A percentile compares a stretch with the other conserved stretches of the same genome.
phyloP scores from a whole-genome alignment of 1,140 invertebrate species.

The Orchesella cincta region DNA sequence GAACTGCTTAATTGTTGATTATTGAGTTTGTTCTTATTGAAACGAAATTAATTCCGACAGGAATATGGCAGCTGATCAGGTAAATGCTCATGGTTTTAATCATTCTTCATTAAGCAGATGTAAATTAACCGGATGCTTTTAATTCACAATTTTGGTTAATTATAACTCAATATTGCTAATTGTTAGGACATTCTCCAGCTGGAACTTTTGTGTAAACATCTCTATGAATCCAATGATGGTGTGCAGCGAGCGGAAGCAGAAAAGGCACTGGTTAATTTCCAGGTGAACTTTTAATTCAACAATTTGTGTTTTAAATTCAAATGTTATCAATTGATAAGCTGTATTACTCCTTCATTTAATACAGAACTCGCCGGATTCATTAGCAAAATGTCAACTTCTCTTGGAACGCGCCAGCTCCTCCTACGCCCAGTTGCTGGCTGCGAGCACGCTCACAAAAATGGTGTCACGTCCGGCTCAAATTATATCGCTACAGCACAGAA shows the following conservation, averaged over 20 bases:
- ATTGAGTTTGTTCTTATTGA: too few species aligned
- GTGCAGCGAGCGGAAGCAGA: conserved; percentile 83
- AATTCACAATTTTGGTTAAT: too few species aligned
- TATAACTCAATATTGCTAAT: not conserved
- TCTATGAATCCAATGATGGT: conserved; percentile 91
- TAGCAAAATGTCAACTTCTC: conserved; percentile 92
- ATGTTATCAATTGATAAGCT: conserved; percentile 49
- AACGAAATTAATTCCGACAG: too few species aligned
- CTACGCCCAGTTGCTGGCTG: conserved; percentile 91
- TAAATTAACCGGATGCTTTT: too few species aligned
- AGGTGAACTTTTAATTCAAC: too few species aligned
- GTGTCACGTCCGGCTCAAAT: conserved; percentile 75
- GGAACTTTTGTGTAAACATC: conserved; percentile 91
- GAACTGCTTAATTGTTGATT: too few species aligned
- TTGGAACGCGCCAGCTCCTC: conserved; percentile 90
- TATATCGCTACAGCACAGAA: conserved; percentile 77
- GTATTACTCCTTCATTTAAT: conserved; percentile 48
- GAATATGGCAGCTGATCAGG: conserved; percentile 25
- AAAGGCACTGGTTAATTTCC: conserved; percentile 88
- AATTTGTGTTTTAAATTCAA: conserved; percentile 36
- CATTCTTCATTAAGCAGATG: too few species aligned
- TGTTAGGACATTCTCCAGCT: conserved; percentile 85
- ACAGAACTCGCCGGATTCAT: conserved; percentile 84
- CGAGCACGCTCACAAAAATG: conserved; percentile 90
- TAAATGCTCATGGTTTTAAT: too few species aligned